phyloP scores from a whole-genome alignment of 2,797 vertebrate species.

The Taeniopygia guttata region DNA sequence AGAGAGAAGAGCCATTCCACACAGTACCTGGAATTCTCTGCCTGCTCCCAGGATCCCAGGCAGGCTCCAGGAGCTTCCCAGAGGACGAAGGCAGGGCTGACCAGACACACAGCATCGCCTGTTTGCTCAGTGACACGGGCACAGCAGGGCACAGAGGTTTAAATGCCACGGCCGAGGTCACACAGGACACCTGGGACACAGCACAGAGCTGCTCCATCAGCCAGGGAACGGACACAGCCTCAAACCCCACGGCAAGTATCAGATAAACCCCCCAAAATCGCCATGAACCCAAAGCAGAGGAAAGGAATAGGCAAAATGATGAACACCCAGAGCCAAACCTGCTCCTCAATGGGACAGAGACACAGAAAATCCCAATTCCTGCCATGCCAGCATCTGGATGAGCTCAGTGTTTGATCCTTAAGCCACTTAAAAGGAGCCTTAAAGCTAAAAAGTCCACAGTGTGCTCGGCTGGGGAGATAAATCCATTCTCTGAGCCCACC shows the following conservation, averaged over 20 bases:
- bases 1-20: fast-evolving
- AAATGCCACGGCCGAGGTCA: neutral
- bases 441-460: neutral
- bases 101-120: neutral
- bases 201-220: neutral
- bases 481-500: neutral
- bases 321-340: neutral
- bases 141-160: neutral
- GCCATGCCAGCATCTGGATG: neutral
- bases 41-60: neutral
- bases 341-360: fast-evolving
- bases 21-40: neutral
- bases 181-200: neutral
- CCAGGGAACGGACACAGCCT: neutral
- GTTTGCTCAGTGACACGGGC: neutral
- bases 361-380: neutral
- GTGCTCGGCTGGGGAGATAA: neutral
- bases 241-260: fast-evolving
- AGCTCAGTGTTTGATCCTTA: neutral
- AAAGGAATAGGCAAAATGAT: neutral
- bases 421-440: neutral
- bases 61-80: neutral
- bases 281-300: fast-evolving
- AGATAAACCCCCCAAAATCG: fast-evolving
- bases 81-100: neutral